A percentile compares a stretch with the other conserved stretches of the same genome.
Conservation (phyloP, 1,140 invertebrate genomes). For the Cydia splendana region DNA sequence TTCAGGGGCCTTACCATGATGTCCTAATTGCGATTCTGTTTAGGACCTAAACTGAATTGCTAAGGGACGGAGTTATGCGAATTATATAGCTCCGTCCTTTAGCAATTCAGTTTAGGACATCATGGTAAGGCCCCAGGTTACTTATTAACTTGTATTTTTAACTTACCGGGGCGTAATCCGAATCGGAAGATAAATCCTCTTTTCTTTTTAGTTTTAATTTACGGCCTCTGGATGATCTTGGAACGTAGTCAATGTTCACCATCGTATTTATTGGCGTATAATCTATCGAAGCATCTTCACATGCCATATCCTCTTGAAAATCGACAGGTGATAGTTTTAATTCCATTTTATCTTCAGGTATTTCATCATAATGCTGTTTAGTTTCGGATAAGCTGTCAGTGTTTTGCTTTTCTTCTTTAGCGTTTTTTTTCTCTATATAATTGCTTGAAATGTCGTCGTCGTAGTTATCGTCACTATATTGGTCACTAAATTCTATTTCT, state of each 20-base stretch:
- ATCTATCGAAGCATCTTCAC: background rate
- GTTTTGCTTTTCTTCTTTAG: background rate
- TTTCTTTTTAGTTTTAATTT: background rate
- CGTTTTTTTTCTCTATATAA: background rate
- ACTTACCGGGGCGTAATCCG: background rate
- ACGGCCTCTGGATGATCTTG: background rate
- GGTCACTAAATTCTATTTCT: background rate
- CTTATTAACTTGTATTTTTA: no score
- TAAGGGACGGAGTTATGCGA: no score
- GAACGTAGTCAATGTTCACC: background rate
- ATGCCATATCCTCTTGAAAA: background rate
- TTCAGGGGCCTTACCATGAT: no score
- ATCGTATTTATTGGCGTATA: background rate
- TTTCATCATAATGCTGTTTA: background rate
- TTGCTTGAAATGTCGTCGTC: background rate
- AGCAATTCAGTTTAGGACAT: no score
- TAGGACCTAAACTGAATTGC: no score
- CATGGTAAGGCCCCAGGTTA: no score
- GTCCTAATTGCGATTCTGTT: no score
- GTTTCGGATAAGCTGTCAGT: no score
- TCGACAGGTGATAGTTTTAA: background rate
- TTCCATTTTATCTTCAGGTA: background rate
- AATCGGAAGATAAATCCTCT: background rate
- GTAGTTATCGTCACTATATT: conserved; percentile 1
- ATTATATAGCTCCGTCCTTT: no score